These are phyloP conservation scores for Ceratothoa steindachneri DNA, from an alignment of 2,888 invertebrate genomes.

Conservation along the genomic window DNA sequence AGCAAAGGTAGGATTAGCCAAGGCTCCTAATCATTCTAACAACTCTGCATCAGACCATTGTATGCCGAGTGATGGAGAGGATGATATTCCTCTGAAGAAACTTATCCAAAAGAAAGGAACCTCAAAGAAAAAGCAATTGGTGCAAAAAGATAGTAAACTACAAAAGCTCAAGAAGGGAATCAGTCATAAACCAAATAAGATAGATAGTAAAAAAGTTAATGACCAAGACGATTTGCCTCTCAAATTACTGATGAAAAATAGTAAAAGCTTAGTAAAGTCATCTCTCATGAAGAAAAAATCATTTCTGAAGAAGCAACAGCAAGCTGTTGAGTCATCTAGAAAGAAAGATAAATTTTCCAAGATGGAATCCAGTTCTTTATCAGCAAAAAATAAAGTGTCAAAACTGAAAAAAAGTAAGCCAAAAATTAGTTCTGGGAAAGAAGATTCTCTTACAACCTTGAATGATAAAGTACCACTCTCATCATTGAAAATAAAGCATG, in stretches of 20 bases:
- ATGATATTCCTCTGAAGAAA: slow-evolving; percentile 3
- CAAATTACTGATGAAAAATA: not conserved
- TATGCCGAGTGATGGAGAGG: not conserved
- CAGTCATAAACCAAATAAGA: not conserved
- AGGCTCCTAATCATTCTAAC: not conserved
- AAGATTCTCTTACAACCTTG: not conserved
- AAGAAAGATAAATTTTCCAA: not conserved
- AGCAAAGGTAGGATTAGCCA: not conserved
- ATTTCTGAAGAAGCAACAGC: not conserved
- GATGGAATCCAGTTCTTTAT: not conserved
- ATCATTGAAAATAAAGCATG: not conserved
- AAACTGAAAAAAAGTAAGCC: not conserved
- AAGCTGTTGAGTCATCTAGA: not conserved
- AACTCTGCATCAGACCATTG: not conserved
- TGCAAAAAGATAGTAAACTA: not conserved
- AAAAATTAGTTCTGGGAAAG: not conserved
- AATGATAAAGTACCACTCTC: not conserved
- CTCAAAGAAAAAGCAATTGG: not conserved
- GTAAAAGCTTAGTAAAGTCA: not conserved
- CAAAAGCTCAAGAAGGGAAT: not conserved
- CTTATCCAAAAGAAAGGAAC: not conserved
- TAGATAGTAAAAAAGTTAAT: not conserved
- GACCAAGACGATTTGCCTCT: not conserved
- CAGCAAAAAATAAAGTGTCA: not conserved
- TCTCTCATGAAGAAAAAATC: not conserved